These are phyloP conservation scores for Amphimedon queenslandica DNA, from an alignment of 37 sponge, comb jelly and placozoan species.

Conservation along the genomic window DNA sequence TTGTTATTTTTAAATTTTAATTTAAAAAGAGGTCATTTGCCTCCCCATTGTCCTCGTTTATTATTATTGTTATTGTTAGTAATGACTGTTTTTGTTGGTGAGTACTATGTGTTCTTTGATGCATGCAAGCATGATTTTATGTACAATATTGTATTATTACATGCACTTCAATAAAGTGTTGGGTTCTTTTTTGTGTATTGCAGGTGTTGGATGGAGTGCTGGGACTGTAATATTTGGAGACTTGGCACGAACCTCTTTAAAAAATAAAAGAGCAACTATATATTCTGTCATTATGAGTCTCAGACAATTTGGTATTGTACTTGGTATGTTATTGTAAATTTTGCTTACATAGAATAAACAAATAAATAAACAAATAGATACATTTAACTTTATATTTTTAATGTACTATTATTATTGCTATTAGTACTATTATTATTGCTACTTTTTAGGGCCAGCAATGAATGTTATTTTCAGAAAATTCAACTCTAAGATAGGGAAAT, in stretches of 20 bases:
- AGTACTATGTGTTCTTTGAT: no score
- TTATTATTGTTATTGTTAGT: no score
- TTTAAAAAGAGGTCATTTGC: no score
- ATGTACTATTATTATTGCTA: background rate
- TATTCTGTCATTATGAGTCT: constrained; percentile 44
- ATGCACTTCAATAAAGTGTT: background rate
- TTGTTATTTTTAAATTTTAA: no score
- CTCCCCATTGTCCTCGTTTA: no score
- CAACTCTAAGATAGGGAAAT: constrained; percentile 77
- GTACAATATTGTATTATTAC: no score
- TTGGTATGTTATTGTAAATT: no score
- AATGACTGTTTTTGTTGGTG: no score
- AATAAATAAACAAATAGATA: no score
- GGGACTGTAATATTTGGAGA: constrained; percentile 54
- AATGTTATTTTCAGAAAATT: constrained; percentile 60
- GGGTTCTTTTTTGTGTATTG: background rate
- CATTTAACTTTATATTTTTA: no score
- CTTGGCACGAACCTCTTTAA: constrained; percentile 46
- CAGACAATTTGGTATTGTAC: constrained; percentile 43
- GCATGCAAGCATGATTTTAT: no score
- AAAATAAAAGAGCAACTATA: constrained; percentile 45
- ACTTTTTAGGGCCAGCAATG: constrained; percentile 65
- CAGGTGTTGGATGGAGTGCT: constrained; percentile 61
- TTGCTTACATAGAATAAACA: no score
- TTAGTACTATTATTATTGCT: background rate